Evolutionary conservation across 2,113 vertebrate genomes (phyloP).

Genomic region (Passer montanus): DNA sequence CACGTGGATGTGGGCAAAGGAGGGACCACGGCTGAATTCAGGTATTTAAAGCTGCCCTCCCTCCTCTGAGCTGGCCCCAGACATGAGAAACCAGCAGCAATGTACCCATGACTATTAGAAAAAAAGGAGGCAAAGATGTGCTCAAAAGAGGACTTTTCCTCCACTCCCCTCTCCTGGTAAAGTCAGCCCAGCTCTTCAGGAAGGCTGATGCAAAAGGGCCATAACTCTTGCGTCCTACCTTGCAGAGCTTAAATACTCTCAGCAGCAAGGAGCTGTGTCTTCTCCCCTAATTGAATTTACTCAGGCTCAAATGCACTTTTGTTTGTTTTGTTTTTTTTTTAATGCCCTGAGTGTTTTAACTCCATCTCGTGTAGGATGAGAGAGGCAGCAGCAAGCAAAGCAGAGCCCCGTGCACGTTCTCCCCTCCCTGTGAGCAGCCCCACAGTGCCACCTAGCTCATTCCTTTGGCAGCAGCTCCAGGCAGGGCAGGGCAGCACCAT

Average conservation of each 20-base stretch:
- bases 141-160: not conserved
- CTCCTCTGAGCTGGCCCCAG: not conserved
- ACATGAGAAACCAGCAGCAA: not conserved
- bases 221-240: not conserved
- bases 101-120: fast-evolving
- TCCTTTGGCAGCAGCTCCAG: not conserved
- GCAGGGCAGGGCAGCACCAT: fast-evolving
- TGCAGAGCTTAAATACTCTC: not conserved
- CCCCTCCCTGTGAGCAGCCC: not conserved
- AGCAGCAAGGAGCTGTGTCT: not conserved
- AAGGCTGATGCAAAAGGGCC: not conserved
- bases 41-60: not conserved
- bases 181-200: not conserved
- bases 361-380: not conserved
- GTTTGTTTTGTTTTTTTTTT: too few relatives aligned
- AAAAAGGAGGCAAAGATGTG: not conserved
- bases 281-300: not conserved
- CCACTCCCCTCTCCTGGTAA: too few relatives aligned
- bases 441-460: not conserved
- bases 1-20: not conserved
- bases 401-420: not conserved
- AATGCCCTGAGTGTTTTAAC: not conserved
- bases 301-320: not conserved
- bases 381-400: not conserved
- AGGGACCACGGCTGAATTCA: not conserved